phyloP scores from a whole-genome alignment of 1,140 invertebrate species.

The Nasonia giraulti region DNA sequence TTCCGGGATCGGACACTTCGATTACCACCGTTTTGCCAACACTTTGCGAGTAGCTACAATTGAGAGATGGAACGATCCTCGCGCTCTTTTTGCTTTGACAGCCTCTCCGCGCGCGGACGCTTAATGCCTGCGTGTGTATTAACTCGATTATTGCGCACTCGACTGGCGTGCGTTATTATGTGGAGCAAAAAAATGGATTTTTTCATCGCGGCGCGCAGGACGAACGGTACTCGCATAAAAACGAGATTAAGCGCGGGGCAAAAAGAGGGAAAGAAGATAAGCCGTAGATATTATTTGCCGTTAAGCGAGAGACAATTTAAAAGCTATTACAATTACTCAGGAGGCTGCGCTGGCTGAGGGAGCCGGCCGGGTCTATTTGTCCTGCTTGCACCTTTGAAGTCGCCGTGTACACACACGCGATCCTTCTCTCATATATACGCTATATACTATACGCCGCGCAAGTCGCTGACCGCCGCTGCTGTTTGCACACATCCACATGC shows the following conservation, averaged over 20 bases:
- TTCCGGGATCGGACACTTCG: neutral
- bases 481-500: neutral
- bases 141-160: neutral
- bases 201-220: neutral
- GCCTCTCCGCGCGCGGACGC: neutral
- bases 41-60: neutral
- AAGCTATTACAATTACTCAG: slow-evolving; percentile 70
- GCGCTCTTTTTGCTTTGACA: neutral
- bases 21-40: neutral
- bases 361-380: neutral
- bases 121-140: no score
- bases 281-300: slow-evolving; percentile 65
- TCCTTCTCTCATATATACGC: neutral
- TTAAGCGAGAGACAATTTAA: slow-evolving; percentile 69
- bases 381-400: slow-evolving; percentile 48
- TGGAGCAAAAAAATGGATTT: neutral
- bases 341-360: neutral
- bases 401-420: slow-evolving; percentile 52
- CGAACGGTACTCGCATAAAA: neutral
- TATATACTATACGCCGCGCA: neutral
- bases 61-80: no score
- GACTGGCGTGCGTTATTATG: neutral
- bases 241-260: slow-evolving; percentile 36
- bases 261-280: slow-evolving; percentile 56
- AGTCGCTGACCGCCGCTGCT: neutral